Evolutionary conservation across 2,113 vertebrate genomes (phyloP).

Genomic region (Calyptomena viridis): DNA sequence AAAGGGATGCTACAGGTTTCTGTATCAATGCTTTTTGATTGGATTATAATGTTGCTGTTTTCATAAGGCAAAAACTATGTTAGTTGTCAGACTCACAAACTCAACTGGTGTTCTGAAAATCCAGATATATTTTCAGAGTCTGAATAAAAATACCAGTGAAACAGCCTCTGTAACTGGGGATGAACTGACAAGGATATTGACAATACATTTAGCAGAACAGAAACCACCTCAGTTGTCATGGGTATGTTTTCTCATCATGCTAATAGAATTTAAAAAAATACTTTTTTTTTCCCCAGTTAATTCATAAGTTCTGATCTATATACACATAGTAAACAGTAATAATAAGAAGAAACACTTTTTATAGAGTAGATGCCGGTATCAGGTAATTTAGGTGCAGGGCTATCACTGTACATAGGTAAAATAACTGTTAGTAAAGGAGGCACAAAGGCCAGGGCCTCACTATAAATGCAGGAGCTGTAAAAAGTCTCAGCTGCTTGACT

Average conservation of each 20-base stretch:
- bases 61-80: background rate
- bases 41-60: background rate
- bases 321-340: background rate
- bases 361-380: background rate
- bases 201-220: background rate
- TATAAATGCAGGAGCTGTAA: background rate
- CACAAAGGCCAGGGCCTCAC: background rate
- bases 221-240: conserved; percentile 22
- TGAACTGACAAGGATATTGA: background rate
- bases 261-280: background rate
- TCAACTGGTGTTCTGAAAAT: background rate
- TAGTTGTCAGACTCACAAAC: background rate
- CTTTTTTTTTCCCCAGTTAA: background rate
- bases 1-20: background rate
- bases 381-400: background rate
- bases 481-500: background rate
- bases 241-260: background rate
- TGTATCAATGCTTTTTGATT: background rate
- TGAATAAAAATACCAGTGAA: background rate
- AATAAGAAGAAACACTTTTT: background rate
- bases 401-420: background rate
- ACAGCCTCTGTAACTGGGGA: background rate
- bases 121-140: conserved; percentile 3
- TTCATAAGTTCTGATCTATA: background rate
- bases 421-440: background rate